phyloP scores from a whole-genome alignment of 2,113 vertebrate genomes.

The Piaya cayana region DNA sequence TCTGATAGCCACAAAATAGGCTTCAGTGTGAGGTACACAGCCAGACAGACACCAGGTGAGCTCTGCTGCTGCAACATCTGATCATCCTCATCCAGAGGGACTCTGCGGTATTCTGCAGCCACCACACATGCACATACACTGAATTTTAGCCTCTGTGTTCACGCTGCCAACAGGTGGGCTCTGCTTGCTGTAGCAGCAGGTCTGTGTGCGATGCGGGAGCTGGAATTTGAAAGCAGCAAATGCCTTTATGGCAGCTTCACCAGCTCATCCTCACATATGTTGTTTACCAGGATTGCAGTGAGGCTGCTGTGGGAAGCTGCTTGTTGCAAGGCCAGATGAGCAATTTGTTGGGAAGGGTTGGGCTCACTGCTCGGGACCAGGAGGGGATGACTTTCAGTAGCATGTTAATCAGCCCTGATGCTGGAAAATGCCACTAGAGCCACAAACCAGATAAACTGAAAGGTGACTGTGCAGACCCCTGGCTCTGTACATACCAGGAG shows the following conservation, averaged over 20 bases:
- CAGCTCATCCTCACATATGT: not conserved
- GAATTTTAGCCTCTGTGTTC: not conserved
- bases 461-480: too few relatives aligned
- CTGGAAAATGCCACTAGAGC: not conserved
- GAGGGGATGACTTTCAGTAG: not conserved
- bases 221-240: not conserved
- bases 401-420: not conserved
- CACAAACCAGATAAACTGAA: not conserved
- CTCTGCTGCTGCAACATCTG: not conserved
- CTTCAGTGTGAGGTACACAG: fast-evolving
- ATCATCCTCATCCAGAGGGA: fast-evolving
- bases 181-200: not conserved
- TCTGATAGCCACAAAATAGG: not conserved
- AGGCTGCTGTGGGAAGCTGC: not conserved
- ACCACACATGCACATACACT: fast-evolving
- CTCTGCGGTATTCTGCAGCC: fast-evolving
- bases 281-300: not conserved
- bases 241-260: not conserved
- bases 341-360: not conserved
- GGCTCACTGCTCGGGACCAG: not conserved
- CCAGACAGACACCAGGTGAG: not conserved
- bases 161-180: not conserved
- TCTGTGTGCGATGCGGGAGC: fast-evolving
- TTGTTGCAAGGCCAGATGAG: not conserved
- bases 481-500: fast-evolving